Percentiles rank a stretch among this genome's conserved stretches.
Evolutionary conservation across 2,797 vertebrate genomes (phyloP).

Genomic region (Vireo griseus): DNA sequence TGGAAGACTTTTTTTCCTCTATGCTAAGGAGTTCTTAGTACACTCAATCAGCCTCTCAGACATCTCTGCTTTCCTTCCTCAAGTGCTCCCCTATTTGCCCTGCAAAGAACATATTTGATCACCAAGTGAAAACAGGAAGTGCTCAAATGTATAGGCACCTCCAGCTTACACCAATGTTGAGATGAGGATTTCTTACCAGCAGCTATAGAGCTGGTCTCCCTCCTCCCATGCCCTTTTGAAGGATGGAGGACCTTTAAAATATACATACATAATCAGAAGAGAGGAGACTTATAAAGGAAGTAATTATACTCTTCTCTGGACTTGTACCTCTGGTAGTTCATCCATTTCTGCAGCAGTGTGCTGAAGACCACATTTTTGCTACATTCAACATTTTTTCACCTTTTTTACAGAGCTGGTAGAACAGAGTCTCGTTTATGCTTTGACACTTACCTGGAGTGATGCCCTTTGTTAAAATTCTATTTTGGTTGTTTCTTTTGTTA

Average conservation of each 20-base stretch:
- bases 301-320: slow-evolving; percentile 40
- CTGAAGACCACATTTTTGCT: background rate
- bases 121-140: slow-evolving; percentile 91
- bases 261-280: slow-evolving; percentile 32
- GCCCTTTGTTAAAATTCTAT: background rate
- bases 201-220: background rate
- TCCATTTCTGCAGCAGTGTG: background rate
- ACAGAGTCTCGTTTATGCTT: background rate
- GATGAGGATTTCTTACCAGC: slow-evolving; percentile 67
- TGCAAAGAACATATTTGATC: slow-evolving; percentile 88
- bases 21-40: slow-evolving; percentile 80
- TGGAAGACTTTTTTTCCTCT: slow-evolving; percentile 76
- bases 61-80: slow-evolving; percentile 81
- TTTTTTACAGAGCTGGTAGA: background rate
- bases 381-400: background rate
- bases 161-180: slow-evolving; percentile 70
- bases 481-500: background rate
- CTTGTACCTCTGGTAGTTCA: slow-evolving; percentile 46
- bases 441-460: background rate
- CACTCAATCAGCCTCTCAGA: slow-evolving; percentile 85
- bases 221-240: slow-evolving; percentile 5
- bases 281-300: slow-evolving; percentile 44
- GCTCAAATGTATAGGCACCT: slow-evolving; percentile 88
- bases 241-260: slow-evolving; percentile 48
- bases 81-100: slow-evolving; percentile 82